Conservation (phyloP, 1,140 invertebrate species). For the Rhagoletis pomonella region DNA sequence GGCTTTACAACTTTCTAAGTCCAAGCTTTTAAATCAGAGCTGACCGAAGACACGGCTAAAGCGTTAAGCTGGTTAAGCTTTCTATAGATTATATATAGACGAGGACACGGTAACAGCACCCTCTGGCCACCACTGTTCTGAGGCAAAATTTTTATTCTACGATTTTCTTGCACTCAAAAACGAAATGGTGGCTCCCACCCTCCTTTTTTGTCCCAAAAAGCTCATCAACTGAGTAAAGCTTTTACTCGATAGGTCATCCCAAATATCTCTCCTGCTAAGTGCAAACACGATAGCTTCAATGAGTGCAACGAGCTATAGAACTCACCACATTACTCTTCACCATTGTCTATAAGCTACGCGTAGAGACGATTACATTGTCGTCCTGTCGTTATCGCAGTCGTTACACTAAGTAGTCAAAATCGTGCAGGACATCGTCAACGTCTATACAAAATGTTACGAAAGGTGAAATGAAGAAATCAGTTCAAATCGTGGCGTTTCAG, state of each 20-base stretch:
- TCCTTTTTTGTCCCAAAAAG: conserved; percentile 38
- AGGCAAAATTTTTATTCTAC: not conserved
- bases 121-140: too few species aligned
- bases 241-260: not conserved
- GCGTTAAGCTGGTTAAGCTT: too few species aligned
- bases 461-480: conserved; percentile 58
- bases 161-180: conserved; percentile 15
- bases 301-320: conserved; percentile 37
- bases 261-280: conserved; percentile 42
- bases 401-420: not conserved
- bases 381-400: conserved; percentile 10
- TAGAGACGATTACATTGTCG: conserved; percentile 40
- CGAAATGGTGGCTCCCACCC: not conserved
- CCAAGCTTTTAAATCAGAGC: too few species aligned
- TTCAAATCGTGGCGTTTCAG: conserved; percentile 56
- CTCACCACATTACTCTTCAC: conserved; percentile 17
- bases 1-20: too few species aligned
- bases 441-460: conserved; percentile 55
- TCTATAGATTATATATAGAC: too few species aligned
- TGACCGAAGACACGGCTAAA: too few species aligned
- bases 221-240: conserved; percentile 38
- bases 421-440: conserved; percentile 3
- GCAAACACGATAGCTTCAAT: conserved; percentile 49
- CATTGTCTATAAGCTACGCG: not conserved
- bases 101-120: too few species aligned